Evolutionary conservation across 2,797 vertebrate species (phyloP), one percentile per base, ranked within the genome.

Genomic region (Anolis apletophallus): DNA sequence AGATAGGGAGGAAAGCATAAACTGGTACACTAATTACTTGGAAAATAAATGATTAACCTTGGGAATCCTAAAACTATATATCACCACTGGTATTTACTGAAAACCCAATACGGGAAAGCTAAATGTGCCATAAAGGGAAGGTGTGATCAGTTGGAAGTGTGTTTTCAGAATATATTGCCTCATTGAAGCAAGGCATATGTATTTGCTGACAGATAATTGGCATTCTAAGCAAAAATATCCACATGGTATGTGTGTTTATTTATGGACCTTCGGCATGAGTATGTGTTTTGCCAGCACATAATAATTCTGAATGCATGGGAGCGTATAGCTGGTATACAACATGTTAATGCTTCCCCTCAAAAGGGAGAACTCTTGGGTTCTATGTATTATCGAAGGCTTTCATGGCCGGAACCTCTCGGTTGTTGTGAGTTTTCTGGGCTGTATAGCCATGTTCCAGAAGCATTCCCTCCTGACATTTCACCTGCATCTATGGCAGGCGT

Each of bases 111-210:
- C 3, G 0, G 74, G 79, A 64, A 78, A 59, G 21, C 9, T 1
- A 9, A 89, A 69, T 83, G 54, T 36, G 88, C 87, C 34, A 79
- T 85, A 78, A 78, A 86, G 46, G 84, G 46, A 46, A 86, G 88
- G 59, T 57, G 0, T 79, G 77, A 23, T 86, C 81, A 83, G 84
- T 32, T n/a, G 7, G 16, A 87, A 26, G 19, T 74, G 7, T 14
- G 13, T 13, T 68, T 76, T 54, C 19, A 81, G 57, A 59, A 23
- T 10, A 0, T 84, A 55, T 85, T 86, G 83, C 79, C 88, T 82
- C 89, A 46, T 83, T 75, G 50, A 14, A 17, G 69, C 21, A 73
- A 72, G 52, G 34, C 12, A 9, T 10, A 10, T 29, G 54, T 23
- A 5, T 46, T 73, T 69, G 59, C 81, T 2, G 46, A n/a, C 85